Percentiles rank a stretch among this genome's conserved stretches.
Evolutionary conservation across 2,113 vertebrate genomes (phyloP).

Genomic region (Speoplatyrhinus poulsoni): DNA sequence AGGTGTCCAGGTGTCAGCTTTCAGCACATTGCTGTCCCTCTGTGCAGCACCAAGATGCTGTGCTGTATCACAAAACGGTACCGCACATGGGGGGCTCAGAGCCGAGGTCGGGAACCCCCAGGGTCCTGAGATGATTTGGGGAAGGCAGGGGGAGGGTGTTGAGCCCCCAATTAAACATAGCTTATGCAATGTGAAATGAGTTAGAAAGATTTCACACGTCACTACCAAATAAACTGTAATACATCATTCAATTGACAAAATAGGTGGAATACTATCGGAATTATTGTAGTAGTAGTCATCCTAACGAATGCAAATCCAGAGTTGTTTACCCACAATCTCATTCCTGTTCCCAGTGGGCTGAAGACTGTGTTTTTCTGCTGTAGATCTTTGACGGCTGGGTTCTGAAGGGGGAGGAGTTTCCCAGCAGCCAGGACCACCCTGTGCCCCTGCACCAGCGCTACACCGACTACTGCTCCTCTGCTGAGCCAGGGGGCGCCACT

Average conservation of each 20-base stretch:
- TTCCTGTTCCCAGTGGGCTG: background rate
- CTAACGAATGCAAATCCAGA: too few species aligned
- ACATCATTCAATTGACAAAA: too few species aligned
- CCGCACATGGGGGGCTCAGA: background rate
- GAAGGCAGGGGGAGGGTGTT: too few species aligned
- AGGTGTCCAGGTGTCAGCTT: background rate
- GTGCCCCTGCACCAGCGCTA: slow-evolving; percentile 85
- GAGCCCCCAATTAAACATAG: too few species aligned
- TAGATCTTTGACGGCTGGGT: slow-evolving; percentile 98
- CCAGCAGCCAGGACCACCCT: slow-evolving; percentile 88
- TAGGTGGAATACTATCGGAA: too few species aligned
- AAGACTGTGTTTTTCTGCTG: background rate
- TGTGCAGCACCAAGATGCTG: background rate
- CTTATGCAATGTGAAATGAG: too few species aligned
- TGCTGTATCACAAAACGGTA: background rate
- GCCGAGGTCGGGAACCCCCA: background rate
- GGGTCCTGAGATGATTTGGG: too few species aligned
- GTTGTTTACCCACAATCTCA: background rate
- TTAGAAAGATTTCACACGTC: too few species aligned
- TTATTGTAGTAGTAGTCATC: too few species aligned
- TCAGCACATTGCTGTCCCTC: background rate
- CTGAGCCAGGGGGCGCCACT: slow-evolving; percentile 64
- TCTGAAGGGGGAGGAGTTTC: slow-evolving; percentile 94
- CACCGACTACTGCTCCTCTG: slow-evolving; percentile 84
- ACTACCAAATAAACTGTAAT: too few species aligned